These are phyloP conservation scores for Formica exsecta DNA, from an alignment of 1,140 invertebrate genomes.

Conservation along the genomic window DNA sequence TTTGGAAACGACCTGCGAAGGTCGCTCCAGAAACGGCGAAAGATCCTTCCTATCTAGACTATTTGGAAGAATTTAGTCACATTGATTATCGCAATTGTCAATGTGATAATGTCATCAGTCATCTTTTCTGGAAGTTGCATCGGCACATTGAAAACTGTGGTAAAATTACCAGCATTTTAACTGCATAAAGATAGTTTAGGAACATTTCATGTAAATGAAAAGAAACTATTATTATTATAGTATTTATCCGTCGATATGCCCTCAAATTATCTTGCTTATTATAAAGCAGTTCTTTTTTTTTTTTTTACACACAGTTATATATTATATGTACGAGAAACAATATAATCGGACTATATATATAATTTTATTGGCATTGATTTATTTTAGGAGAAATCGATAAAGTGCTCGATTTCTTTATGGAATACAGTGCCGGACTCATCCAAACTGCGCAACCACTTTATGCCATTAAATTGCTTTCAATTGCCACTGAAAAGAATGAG, in stretches of 20 bases:
- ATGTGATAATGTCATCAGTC: constrained; percentile 61
- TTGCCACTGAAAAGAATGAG: constrained; percentile 33
- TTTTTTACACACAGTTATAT: background rate
- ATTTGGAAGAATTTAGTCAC: constrained; percentile 53
- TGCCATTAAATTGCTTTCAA: constrained; percentile 67
- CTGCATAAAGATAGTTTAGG: background rate
- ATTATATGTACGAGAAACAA: background rate
- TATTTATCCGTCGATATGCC: no score
- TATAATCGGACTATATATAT: background rate
- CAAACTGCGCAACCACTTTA: constrained; percentile 61
- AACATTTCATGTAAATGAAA: no score
- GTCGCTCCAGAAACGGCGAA: background rate
- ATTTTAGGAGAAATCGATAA: constrained; percentile 57
- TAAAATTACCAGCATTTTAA: constrained; percentile 24
- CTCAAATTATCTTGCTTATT: background rate
- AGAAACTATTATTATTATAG: no score
- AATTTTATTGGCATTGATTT: constrained; percentile 13
- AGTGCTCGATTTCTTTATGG: constrained; percentile 61
- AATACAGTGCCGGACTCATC: constrained; percentile 74
- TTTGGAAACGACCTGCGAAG: background rate
- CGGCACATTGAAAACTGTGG: constrained; percentile 63
- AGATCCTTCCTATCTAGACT: background rate
- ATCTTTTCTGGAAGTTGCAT: constrained; percentile 64
- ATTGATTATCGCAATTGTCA: constrained; percentile 76
- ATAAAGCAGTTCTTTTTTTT: background rate